Conservation (phyloP, 2,113 vertebrate species). For the Hepsetus odoe region DNA sequence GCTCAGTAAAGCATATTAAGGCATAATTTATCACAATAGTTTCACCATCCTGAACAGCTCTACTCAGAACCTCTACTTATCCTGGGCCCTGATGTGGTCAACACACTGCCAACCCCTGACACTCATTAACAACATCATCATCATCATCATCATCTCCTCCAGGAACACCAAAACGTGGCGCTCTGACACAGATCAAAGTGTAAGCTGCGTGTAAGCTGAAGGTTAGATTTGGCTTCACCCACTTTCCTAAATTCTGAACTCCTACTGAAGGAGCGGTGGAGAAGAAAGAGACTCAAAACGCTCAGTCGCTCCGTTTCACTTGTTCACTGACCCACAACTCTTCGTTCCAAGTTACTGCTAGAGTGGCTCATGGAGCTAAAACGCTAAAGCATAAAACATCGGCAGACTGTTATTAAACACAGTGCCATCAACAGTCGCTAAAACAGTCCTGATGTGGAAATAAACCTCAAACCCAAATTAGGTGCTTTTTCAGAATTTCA, state of each 20-base stretch:
- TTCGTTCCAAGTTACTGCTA: constrained; percentile 28
- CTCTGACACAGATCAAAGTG: neutral
- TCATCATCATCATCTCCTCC: too few relatives aligned
- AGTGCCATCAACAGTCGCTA: neutral
- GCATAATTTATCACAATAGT: too few relatives aligned
- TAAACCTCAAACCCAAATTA: neutral
- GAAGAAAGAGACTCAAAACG: constrained; percentile 22
- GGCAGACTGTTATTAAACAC: neutral
- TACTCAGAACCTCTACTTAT: too few relatives aligned
- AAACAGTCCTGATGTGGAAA: neutral
- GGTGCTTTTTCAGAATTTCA: too few relatives aligned
- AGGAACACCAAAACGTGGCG: too few relatives aligned
- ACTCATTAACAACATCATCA: too few relatives aligned
- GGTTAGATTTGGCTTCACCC: neutral
- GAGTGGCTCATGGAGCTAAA: constrained; percentile 26
- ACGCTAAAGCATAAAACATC: neutral
- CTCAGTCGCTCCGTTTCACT: constrained; percentile 6
- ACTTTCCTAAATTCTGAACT: constrained; percentile 6
- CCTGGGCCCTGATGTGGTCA: too few relatives aligned
- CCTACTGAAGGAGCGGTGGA: neutral
- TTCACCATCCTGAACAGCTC: too few relatives aligned
- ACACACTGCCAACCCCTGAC: too few relatives aligned
- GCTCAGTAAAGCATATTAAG: too few relatives aligned
- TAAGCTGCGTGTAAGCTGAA: neutral
- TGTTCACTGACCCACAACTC: constrained; percentile 39